phyloP scores from a whole-genome alignment of 2,113 vertebrate genomes.

The Cyprinodon brontotheroides region DNA sequence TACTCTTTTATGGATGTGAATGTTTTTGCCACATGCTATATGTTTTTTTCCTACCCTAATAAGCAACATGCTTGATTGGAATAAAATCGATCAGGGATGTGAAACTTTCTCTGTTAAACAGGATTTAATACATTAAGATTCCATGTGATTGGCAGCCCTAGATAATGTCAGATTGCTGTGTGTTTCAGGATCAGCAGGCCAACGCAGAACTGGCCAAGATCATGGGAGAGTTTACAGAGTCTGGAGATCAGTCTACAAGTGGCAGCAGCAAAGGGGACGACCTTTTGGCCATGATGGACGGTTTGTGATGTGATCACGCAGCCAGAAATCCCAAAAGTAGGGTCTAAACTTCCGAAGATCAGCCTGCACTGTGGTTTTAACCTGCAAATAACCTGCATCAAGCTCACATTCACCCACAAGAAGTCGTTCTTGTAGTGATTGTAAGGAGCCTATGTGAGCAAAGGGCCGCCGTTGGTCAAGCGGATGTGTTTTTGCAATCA shows the following conservation, averaged over 20 bases:
- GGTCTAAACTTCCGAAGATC: constrained; percentile 29
- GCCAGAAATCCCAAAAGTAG: constrained; percentile 9
- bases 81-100: constrained; percentile 21
- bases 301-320: constrained; percentile 76
- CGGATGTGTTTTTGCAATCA: constrained; percentile 18
- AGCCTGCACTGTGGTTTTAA: constrained; percentile 24
- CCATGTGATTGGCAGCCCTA: constrained; percentile 3
- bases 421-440: constrained; percentile 24
- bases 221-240: constrained; percentile 88
- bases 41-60: neutral
- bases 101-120: constrained; percentile 28
- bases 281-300: constrained; percentile 94
- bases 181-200: constrained; percentile 85
- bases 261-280: constrained; percentile 90
- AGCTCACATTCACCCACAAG: constrained; percentile 34
- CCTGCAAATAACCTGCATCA: constrained; percentile 33
- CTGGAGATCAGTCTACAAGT: constrained; percentile 69
- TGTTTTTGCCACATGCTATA: neutral
- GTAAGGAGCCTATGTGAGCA: constrained; percentile 23
- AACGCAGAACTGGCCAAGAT: constrained; percentile 88
- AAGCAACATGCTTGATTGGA: neutral
- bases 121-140: constrained; percentile 47
- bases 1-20: neutral
- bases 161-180: constrained; percentile 24
- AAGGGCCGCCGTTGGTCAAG: constrained; percentile 7